Conservation (phyloP, 2,888 invertebrate species). For the Agrotis puta region DNA sequence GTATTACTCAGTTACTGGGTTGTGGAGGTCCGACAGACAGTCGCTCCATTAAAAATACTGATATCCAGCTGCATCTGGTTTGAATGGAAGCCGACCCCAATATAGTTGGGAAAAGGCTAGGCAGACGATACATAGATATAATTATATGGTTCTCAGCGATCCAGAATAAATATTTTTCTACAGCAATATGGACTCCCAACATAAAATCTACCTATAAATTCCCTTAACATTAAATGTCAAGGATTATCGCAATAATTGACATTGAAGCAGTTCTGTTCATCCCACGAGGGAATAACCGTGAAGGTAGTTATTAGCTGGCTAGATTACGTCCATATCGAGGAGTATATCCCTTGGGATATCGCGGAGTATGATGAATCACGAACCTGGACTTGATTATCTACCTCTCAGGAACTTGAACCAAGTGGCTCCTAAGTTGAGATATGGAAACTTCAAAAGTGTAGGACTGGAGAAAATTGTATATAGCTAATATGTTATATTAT, state of each 20-base stretch:
- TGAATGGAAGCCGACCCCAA: too few relatives aligned
- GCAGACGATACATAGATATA: too few relatives aligned
- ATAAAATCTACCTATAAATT: background rate
- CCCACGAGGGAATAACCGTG: constrained; percentile 11
- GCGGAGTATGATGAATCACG: constrained; percentile 39
- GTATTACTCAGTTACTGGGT: too few relatives aligned
- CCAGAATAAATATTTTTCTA: background rate
- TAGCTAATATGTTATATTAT: too few relatives aligned
- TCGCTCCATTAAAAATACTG: too few relatives aligned
- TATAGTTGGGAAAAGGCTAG: too few relatives aligned
- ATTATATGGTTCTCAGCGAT: too few relatives aligned
- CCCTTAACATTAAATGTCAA: constrained; percentile 9
- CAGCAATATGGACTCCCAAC: background rate
- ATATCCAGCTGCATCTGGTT: too few relatives aligned
- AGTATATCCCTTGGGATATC: constrained; percentile 19
- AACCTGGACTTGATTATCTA: constrained; percentile 21
- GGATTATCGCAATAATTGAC: constrained; percentile 22
- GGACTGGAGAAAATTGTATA: background rate
- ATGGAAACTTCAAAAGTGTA: background rate
- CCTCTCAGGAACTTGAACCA: background rate
- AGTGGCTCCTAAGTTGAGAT: background rate
- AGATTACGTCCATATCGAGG: constrained; percentile 34
- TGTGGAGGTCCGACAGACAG: too few relatives aligned
- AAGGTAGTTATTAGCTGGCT: constrained; percentile 18
- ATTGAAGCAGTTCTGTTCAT: constrained; percentile 10